A percentile compares a stretch with the other conserved stretches of the same genome.
phyloP scores from a whole-genome alignment of 2,797 vertebrate species.

The Characodon lateralis region DNA sequence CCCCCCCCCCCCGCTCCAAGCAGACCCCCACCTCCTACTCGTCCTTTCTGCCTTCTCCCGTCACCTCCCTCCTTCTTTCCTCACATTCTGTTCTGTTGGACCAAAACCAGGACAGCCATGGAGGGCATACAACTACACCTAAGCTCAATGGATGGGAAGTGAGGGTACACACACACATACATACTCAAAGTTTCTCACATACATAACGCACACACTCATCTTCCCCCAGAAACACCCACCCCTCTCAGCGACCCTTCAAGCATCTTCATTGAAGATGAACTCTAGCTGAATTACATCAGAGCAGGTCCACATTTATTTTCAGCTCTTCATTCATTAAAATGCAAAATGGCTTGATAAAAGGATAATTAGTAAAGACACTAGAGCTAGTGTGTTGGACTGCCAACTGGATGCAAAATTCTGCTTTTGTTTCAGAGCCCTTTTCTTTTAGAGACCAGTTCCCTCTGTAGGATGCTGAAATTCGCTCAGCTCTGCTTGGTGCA shows the following conservation, averaged over 20 bases:
- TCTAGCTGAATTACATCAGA: constrained; percentile 79
- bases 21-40: constrained; percentile 54
- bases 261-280: constrained; percentile 52
- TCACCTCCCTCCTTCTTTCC: constrained; percentile 56
- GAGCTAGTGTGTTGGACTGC: constrained; percentile 47
- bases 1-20: constrained; percentile 87
- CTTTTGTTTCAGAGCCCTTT: background rate
- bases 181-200: constrained; percentile 50
- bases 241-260: constrained; percentile 59
- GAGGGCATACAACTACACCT: constrained; percentile 40
- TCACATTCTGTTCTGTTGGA: constrained; percentile 68
- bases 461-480: background rate
- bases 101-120: constrained; percentile 65
- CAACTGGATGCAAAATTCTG: constrained; percentile 24
- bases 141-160: constrained; percentile 58
- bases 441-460: constrained; percentile 29
- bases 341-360: constrained; percentile 77
- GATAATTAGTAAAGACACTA: constrained; percentile 75
- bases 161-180: constrained; percentile 30
- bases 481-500: constrained; percentile 4
- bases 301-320: constrained; percentile 65
- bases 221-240: constrained; percentile 19
- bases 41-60: constrained; percentile 62
- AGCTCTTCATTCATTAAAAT: constrained; percentile 63
- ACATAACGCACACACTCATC: constrained; percentile 30